Base-by-base conservation (phyloP, 2,888 invertebrate genomes). In the Scrobipalpa atriplicella region DNA sequence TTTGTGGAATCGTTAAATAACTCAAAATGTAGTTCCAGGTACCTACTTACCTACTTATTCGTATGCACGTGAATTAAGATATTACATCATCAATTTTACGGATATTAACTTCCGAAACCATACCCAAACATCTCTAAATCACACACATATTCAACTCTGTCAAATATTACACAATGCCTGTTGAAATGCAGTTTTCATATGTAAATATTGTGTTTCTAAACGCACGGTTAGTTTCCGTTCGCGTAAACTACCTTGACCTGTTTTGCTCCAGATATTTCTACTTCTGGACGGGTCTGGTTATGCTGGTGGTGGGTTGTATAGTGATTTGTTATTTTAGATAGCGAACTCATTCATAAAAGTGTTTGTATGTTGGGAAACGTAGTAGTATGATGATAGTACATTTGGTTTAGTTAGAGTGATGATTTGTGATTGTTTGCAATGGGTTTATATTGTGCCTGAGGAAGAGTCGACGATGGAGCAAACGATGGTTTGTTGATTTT, bases 141-240 rank as follows among this genome's bases (percentile, higher is more conserved):
- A 39, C 7, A 11, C 43, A 38, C 2, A 21, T 29, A 56, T 5
- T 43, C 13, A 19, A 62, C 41, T 10, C 43, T 62, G 63, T 63
- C 63, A 52, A 63, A 38, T 5, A 52, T 66, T 63, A 36, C 63
- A 54, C 66, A 63, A 61, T 54, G 43, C 18, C 18, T 62, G 62
- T 67, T 54, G 65, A 56, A 65, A 61, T 65, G 51, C 61, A 52
- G 64, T 62, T 65, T 68, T 68, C 65, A 60, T 51, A 65, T 68
- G 67, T 65, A 68, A 68, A 68, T 68, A 65, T 63, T 68, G 51
- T 65, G 65, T 60, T 67, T 38, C 51, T 16, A 65, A 47, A 68
- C 52, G 16, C 47, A 19, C 54, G 51, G 54, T 63, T 51, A 63
- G 47, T 66, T 62, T 62, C 29, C 19, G 41, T 39, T 36, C 21